A percentile compares a stretch with the other conserved stretches of the same genome.
Evolutionary conservation across 2,888 invertebrate genomes (phyloP).

Genomic region (Strigamia crassipes): DNA sequence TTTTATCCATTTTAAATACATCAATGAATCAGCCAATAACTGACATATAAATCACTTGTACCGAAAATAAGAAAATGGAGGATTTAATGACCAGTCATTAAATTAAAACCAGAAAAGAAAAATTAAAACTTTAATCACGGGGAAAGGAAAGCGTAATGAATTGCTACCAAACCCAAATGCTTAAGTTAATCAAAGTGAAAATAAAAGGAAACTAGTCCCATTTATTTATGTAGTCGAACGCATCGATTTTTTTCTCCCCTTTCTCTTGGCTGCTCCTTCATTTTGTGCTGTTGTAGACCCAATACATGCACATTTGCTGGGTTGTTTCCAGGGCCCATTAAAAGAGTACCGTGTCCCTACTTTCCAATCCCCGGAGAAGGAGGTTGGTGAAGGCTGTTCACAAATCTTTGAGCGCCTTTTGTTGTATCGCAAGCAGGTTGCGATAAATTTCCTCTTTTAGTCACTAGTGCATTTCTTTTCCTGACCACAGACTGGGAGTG

Average conservation of each 20-base stretch:
- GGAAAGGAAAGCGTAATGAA: neutral
- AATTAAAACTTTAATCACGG: neutral
- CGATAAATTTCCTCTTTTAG: conserved; percentile 10
- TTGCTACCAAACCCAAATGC: neutral
- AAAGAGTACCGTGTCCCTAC: conserved; percentile 4
- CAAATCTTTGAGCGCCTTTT: conserved; percentile 10
- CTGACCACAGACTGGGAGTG: neutral
- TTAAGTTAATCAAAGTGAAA: neutral
- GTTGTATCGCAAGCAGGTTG: neutral
- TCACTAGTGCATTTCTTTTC: conserved; percentile 10
- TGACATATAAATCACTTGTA: no score
- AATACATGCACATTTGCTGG: conserved; percentile 10
- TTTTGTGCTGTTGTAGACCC: conserved; percentile 3
- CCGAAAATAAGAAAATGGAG: no score
- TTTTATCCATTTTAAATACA: no score
- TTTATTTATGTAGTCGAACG: conserved; percentile 2
- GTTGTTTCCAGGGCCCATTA: no score
- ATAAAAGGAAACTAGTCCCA: neutral
- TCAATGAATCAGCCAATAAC: no score
- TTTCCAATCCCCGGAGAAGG: conserved; percentile 10
- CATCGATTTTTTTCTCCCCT: neutral
- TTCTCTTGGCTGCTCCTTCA: neutral
- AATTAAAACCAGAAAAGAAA: neutral
- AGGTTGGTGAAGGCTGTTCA: conserved; percentile 4
- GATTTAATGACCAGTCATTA: no score